phyloP scores from a whole-genome alignment of 2,113 vertebrate species.

The Eulacestoma nigropectus region DNA sequence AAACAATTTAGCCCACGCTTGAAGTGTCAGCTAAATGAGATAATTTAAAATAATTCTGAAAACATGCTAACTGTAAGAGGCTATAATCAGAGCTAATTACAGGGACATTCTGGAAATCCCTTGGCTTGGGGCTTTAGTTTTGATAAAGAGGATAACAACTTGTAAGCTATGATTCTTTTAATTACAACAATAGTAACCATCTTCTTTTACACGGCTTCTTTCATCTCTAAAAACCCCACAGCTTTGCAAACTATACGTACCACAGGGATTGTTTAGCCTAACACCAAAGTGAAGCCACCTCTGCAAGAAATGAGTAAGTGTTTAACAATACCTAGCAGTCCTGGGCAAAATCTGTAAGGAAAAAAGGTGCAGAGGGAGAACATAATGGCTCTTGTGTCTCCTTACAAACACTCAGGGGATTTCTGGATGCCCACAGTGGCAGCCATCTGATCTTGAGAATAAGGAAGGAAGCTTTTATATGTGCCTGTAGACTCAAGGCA shows the following conservation, averaged over 20 bases:
- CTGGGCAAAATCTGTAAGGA: not conserved
- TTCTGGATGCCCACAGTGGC: not conserved
- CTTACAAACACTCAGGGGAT: not conserved
- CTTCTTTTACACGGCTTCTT: not conserved
- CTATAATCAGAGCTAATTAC: conserved; percentile 61
- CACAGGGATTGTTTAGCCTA: not conserved
- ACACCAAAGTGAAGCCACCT: not conserved
- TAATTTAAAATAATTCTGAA: conserved; percentile 26
- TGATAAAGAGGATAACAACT: conserved; percentile 46
- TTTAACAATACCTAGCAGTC: not conserved
- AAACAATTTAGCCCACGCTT: not conserved
- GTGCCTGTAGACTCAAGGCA: rapidly evolving
- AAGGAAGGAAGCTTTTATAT: not conserved
- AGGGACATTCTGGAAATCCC: conserved; percentile 36
- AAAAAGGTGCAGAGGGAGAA: not conserved
- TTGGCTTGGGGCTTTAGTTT: conserved; percentile 7
- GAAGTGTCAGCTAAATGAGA: conserved; percentile 37
- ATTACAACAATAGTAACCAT: conserved; percentile 2
- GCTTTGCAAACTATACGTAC: not conserved
- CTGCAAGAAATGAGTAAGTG: not conserved
- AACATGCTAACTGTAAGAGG: not conserved
- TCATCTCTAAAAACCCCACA: not conserved
- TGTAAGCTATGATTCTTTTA: conserved; percentile 5
- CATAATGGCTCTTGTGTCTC: not conserved
- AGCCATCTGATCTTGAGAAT: not conserved